phyloP scores from a whole-genome alignment of 37 sponge, comb jelly and placozoan genomes.

The Aplysina aerophoba region DNA sequence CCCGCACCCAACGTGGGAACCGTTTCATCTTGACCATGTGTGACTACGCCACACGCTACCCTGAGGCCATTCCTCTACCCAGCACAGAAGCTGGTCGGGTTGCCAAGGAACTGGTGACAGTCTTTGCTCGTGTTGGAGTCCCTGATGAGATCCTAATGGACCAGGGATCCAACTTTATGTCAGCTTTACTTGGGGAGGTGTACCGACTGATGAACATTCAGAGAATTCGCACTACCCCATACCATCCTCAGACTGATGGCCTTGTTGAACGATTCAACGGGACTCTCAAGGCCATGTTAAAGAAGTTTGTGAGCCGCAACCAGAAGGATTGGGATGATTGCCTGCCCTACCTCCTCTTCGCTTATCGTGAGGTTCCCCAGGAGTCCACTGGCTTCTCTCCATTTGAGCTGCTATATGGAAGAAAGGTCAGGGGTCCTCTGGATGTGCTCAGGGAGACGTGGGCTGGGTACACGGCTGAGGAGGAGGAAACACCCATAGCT shows the following conservation, averaged over 20 bases:
- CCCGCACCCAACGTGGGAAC: constrained; percentile 40
- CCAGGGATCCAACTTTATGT: constrained; percentile 3
- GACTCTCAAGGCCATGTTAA: constrained; percentile 33
- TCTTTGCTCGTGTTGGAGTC: background rate
- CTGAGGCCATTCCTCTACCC: constrained; percentile 50
- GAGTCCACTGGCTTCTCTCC: constrained; percentile 16
- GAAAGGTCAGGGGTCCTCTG: constrained; percentile 2
- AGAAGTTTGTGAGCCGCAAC: background rate
- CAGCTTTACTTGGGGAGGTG: background rate
- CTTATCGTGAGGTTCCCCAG: background rate
- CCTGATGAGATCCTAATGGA: background rate
- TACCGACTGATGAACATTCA: background rate
- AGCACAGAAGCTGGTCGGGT: background rate
- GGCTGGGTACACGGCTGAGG: background rate
- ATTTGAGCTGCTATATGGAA: constrained; percentile 18
- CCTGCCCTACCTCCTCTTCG: constrained; percentile 1
- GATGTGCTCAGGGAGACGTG: background rate
- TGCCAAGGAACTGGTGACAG: background rate
- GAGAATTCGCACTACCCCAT: background rate
- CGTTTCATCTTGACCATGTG: constrained; percentile 52
- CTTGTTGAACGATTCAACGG: constrained; percentile 19
- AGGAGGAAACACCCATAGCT: background rate
- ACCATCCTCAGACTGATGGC: background rate
- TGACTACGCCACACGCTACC: constrained; percentile 70
- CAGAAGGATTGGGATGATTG: constrained; percentile 10